Evolutionary conservation across 2,888 invertebrate genomes (phyloP), one percentile per base, ranked within the genome.

Genomic region (Clunio marinus): DNA sequence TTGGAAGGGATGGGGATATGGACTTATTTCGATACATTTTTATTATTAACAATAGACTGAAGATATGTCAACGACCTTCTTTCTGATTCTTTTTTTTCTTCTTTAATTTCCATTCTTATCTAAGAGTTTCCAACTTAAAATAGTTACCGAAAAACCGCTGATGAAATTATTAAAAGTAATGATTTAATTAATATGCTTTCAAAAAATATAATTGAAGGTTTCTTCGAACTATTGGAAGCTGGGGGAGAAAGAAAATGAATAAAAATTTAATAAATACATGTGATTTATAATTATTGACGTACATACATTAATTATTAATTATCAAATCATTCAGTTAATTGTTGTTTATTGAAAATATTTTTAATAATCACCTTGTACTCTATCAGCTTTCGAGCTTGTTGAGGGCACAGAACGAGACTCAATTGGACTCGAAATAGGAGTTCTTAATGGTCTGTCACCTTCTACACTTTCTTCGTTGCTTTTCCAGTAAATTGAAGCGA

Each of bases 391-490:
- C 72, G 91, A 89, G 67, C 86, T 83, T 70, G 84, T 83, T 0
- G 79, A 77, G 4, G 79, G 76, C 5, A 83, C 84, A 69, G 88
- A 86, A 69, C 90, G 83, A 72, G 91, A 90, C 76, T 91, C 88
- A 73, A 88, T 79, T 5, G 66, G 55, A 25, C 63, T 63, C 8
- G 63, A 63, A 58, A 88, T 88, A 71, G 90, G 88, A 65, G 88
- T 88, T 75, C 87, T 86, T 74, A 86, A 84, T 73, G 87, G 83
- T 73, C 87, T 84, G 73, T 87, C 88, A 35, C 90, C 88, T 77
- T 90, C 89, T 63, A 92, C 90, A 75, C 91, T 91, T 77, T 92
- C 90, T 77, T 93, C 93, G 79, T 93, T 92, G 77, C 88, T 91
- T 73, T 88, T 84, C 87, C 89, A 89, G 80, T 93, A 93, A 55